Evolutionary conservation across 1,140 invertebrate genomes (phyloP).

Genomic region (Nymphalis io): DNA sequence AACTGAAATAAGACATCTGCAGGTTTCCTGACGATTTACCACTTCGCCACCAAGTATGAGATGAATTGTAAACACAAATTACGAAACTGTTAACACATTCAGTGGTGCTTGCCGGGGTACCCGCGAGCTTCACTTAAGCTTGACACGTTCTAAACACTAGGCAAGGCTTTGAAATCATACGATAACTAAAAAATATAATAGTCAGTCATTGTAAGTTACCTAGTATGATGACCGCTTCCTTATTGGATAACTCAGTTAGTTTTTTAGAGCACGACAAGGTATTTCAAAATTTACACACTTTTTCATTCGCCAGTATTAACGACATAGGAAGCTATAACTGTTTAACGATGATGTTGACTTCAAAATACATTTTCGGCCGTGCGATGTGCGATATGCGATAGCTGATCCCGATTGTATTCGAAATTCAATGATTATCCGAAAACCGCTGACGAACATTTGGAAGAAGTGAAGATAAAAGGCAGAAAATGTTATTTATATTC

Average conservation of each 20-base stretch:
- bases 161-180: no score
- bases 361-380: not conserved
- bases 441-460: not conserved
- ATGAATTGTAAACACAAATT: no score
- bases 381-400: not conserved
- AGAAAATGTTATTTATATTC: slow-evolving; percentile 36
- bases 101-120: no score
- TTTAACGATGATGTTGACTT: not conserved
- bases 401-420: not conserved
- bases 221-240: not conserved
- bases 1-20: no score
- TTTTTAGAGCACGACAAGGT: not conserved
- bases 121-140: no score
- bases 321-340: not conserved
- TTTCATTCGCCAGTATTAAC: not conserved
- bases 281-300: not conserved
- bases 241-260: not conserved
- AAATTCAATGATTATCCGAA: not conserved
- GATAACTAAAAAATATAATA: no score
- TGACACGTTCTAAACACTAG: no score
- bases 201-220: not conserved
- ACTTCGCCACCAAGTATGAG: no score
- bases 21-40: no score
- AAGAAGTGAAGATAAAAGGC: slow-evolving; percentile 27
- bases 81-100: no score